Evolutionary conservation across 2,797 vertebrate species (phyloP).

Genomic region (Sebastes baramenuke): DNA sequence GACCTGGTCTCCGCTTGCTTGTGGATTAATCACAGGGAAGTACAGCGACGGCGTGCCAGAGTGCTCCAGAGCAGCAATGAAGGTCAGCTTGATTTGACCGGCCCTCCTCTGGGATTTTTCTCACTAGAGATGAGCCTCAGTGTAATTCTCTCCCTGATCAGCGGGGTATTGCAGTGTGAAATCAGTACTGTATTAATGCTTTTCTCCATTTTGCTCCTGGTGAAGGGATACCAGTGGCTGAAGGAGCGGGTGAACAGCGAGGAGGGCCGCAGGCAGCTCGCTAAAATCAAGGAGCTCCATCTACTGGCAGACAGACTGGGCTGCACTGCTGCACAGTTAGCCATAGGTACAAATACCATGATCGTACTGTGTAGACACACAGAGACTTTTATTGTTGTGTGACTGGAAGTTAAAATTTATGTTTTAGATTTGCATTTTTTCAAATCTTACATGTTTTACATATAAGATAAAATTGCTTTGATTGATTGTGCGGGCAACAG

Average conservation of each 20-base stretch:
- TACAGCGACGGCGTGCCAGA: conserved; percentile 88
- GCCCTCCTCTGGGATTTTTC: conserved; percentile 25
- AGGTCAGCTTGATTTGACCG: conserved; percentile 79
- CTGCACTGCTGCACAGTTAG: conserved; percentile 91
- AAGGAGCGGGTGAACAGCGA: conserved; percentile 90
- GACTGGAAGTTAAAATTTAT: not conserved
- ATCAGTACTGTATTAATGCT: conserved; percentile 29
- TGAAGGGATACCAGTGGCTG: conserved; percentile 93
- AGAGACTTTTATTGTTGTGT: not conserved
- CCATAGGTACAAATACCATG: conserved; percentile 83
- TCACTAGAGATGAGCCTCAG: conserved; percentile 2
- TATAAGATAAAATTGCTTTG: not conserved
- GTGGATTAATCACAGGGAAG: conserved; percentile 92
- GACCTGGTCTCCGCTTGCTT: conserved; percentile 92
- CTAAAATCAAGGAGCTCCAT: conserved; percentile 91
- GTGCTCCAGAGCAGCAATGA: conserved; percentile 87
- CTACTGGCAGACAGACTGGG: conserved; percentile 88
- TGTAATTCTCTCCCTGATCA: conserved; percentile 29
- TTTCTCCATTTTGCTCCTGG: conserved; percentile 43
- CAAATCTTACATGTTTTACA: not conserved
- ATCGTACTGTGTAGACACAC: not conserved
- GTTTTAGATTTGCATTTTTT: not conserved
- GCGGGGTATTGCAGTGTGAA: conserved; percentile 16
- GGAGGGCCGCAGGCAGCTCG: conserved; percentile 89
- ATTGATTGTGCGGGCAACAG: too few species aligned